phyloP scores from a whole-genome alignment of 2,888 invertebrate genomes.

The Emmelina monodactyla region DNA sequence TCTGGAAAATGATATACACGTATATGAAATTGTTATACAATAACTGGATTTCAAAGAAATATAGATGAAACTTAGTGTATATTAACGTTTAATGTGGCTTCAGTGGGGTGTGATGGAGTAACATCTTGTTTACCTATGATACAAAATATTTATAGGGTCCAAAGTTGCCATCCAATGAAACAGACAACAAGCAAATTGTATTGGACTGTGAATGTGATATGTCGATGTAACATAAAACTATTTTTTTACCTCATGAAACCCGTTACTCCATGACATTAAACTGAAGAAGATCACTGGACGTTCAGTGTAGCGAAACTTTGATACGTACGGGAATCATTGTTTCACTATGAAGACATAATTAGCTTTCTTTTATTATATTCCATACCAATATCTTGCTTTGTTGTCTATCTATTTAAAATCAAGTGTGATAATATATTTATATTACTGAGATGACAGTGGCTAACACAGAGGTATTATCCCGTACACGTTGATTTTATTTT shows the following conservation, averaged over 20 bases:
- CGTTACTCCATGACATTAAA: constrained; percentile 51
- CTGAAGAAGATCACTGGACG: constrained; percentile 29
- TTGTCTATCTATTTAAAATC: constrained; percentile 13
- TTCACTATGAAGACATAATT: constrained; percentile 59
- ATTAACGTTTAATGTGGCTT: constrained; percentile 19
- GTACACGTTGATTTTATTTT: constrained; percentile 61
- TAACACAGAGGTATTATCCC: constrained; percentile 59
- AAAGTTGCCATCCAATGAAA: constrained; percentile 57
- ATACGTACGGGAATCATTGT: constrained; percentile 64
- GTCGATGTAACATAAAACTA: constrained; percentile 37
- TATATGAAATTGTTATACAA: not conserved
- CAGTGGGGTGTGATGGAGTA: constrained; percentile 49
- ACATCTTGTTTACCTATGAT: constrained; percentile 26
- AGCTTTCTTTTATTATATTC: constrained; percentile 27
- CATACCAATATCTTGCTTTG: constrained; percentile 15
- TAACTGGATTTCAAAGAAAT: not conserved
- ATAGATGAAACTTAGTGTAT: not conserved
- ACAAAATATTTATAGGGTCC: constrained; percentile 35
- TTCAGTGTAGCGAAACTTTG: constrained; percentile 42
- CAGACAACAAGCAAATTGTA: constrained; percentile 33
- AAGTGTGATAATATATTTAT: constrained; percentile 58
- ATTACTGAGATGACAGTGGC: constrained; percentile 59
- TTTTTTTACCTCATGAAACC: constrained; percentile 39
- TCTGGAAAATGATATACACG: not conserved
- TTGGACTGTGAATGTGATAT: constrained; percentile 55